Evolutionary conservation across 2,888 invertebrate species (phyloP), one percentile per base, ranked within the genome.

Genomic region (Mactromeris polynyma): DNA sequence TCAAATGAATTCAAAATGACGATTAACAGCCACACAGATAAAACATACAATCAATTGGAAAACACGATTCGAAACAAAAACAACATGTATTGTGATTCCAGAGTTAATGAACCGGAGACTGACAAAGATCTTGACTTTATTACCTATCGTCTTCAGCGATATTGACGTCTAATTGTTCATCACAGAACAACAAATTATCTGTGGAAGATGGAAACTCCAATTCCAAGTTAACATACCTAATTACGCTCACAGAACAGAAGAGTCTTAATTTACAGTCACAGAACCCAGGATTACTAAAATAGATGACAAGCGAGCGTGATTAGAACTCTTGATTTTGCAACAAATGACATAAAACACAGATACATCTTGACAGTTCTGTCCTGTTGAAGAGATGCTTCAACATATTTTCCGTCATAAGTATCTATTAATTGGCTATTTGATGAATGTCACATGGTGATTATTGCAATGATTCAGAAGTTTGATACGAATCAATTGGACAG

Each of bases 261-360:
- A 33, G 3, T 73, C 73, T 36, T 73, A 73, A 73, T 33, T 73
- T 73, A 73, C 73, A 26, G 36, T 73, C 73, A 73, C 73, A 33
- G 36, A 73, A 33, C 36, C 31, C 33, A 19, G 17, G 73, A 36
- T 73, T 33, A 73, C 36, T 26, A 73, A 73, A 73, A 36, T 36
- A 36, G 73, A 33, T 33, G 73, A 26, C 73, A 73, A 64, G 17
- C 17, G 9, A 31, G 33, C 19, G 73, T 36, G 73, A 73, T 73
- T 73, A 73, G 73, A 36, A 3, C 36, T 36, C 36, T 36, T 19
- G 17, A 33, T 73, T 36, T 33, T 73, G 73, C 73, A 73, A 73
- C 36, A 64, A 1, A 19, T 36, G 73, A 36, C 31, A 73, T 36
- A 73, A 36, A 33, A 36, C 36, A 33, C 36, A 14, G 73, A 73